These are phyloP conservation scores for Manis javanica DNA, from an alignment of 2,797 vertebrate genomes.

Conservation along the genomic window DNA sequence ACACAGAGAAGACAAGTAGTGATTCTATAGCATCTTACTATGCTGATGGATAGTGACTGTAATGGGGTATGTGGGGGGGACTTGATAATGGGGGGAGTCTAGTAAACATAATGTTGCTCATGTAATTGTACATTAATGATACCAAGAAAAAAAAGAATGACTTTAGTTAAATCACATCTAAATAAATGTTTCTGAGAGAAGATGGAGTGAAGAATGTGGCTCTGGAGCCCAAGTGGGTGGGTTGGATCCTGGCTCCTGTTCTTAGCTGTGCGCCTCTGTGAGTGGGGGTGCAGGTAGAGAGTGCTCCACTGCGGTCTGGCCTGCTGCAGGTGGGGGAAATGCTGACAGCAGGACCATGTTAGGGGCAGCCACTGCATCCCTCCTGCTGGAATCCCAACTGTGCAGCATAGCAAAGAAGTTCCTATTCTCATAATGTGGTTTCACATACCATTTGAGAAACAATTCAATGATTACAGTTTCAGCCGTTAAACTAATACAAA, in stretches of 20 bases:
- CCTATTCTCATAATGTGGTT: not conserved
- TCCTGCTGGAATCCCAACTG: not conserved
- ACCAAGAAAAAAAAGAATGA: not conserved
- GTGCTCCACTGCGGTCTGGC: not conserved
- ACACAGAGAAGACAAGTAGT: no score
- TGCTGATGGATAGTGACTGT: no score
- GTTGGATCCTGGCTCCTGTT: no score
- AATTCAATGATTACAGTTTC: not conserved
- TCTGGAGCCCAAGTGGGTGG: not conserved
- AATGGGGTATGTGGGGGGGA: no score
- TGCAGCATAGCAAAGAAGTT: not conserved
- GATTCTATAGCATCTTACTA: no score
- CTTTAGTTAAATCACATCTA: not conserved
- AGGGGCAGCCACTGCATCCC: fast-evolving
- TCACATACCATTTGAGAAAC: not conserved
- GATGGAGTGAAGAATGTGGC: not conserved
- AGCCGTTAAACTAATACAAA: not conserved
- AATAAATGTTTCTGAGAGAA: not conserved
- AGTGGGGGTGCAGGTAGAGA: not conserved
- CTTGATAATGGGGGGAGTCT: no score
- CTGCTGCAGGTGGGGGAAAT: not conserved
- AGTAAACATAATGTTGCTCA: no score
- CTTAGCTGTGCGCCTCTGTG: no score
- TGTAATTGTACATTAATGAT: no score
- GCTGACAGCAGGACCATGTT: not conserved